phyloP scores from a whole-genome alignment of 1,140 invertebrate species.

The Agrypnia vestita region DNA sequence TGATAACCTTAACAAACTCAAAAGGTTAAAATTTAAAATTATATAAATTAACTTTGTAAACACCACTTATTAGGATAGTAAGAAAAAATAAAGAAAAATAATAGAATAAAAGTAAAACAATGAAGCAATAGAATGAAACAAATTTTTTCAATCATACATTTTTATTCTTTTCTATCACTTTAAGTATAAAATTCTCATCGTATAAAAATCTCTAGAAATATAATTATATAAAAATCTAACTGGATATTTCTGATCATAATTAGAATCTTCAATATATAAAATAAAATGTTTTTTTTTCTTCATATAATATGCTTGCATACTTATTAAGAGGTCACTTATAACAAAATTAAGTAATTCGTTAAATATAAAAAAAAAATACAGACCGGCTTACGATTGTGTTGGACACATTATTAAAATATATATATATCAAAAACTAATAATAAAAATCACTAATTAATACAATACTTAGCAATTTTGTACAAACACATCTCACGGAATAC shows the following conservation, averaged over 20 bases:
- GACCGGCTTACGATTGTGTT: conserved; percentile 20
- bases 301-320: conserved; percentile 24
- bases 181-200: conserved; percentile 60
- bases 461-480: conserved; percentile 27
- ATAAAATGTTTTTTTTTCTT: conserved; percentile 38
- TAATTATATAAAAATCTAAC: conserved; percentile 61
- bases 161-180: conserved; percentile 51
- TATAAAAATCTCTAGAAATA: conserved; percentile 62
- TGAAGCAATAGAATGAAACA: no score
- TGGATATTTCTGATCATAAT: conserved; percentile 47
- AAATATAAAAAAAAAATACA: conserved; percentile 42
- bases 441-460: conserved; percentile 32
- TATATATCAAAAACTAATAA: conserved; percentile 15
- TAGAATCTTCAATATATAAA: conserved; percentile 41
- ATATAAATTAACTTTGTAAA: no score
- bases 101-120: no score
- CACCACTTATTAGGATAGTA: no score
- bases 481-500: conserved; percentile 3
- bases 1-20: no score
- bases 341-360: conserved; percentile 44
- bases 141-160: conserved; percentile 47
- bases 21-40: no score
- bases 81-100: no score
- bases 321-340: conserved; percentile 34
- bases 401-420: conserved; percentile 34